Evolutionary conservation across 2,888 invertebrate species (phyloP), one percentile per base, ranked within the genome.

Genomic region (Polyommatus iphigenia): DNA sequence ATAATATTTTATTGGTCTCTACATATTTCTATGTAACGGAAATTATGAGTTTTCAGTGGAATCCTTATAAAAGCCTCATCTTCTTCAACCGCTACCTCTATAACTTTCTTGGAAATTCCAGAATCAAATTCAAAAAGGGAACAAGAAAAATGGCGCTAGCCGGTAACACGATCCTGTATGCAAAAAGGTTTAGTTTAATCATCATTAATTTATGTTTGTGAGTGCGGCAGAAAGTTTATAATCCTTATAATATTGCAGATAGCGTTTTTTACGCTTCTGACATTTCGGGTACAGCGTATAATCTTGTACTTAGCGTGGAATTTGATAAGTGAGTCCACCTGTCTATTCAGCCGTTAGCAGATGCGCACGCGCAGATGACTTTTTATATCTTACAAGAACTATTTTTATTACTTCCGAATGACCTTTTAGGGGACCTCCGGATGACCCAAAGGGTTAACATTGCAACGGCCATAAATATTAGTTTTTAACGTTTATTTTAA

Each of bases 331-430:
- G 75, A 62, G 59, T 77, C 71, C 80, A 82, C 82, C 82, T 81
- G 80, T 79, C 79, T 54, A 77, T 54, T 13, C 71, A 67, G 79
- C 77, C 85, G 89, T 88, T 87, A 84, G 89, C 89, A 89, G 88
- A 86, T 89, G 85, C 85, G 83, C 85, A 83, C 82, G 72, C 82
- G 54, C 50, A 29, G 83, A 86, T 85, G 85, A 87, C 86, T 87
- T 46, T 29, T 84, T 87, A 87, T 87, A 86, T 85, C 86, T 80
- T 76, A 50, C 57, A 57, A 71, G 46, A 59, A 73, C 24, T 57
- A 50, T 78, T 76, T 78, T 57, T 75, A 75, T 75, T 54, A 29
- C 50, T 75, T 75, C 75, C 75, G 75, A 50, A 54, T 75, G 75
- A 75, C 75, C 75, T 75, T 75, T 54, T 41, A 50, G 46, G 29